phyloP scores from a whole-genome alignment of 2,888 invertebrate genomes.

The Punctoribates punctum region DNA sequence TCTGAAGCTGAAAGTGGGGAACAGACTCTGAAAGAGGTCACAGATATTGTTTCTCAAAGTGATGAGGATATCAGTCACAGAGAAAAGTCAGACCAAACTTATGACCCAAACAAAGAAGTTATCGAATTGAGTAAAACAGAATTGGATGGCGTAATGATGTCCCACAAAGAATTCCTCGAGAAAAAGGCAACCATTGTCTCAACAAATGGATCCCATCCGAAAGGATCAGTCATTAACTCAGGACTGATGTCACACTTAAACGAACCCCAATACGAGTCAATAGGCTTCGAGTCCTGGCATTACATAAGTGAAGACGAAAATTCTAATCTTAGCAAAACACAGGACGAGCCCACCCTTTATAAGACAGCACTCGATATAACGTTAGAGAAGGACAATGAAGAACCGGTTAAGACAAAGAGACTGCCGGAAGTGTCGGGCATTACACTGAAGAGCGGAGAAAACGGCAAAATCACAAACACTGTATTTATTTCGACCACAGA shows the following conservation, averaged over 20 bases:
- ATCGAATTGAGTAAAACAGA: conserved; percentile 50
- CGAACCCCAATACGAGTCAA: background rate
- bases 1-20: conserved; percentile 49
- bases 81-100: background rate
- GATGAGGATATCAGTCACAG: conserved; percentile 11
- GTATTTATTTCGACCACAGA: background rate
- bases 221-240: conserved; percentile 23
- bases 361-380: conserved; percentile 10
- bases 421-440: conserved; percentile 16
- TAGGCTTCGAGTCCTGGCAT: conserved; percentile 43
- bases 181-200: conserved; percentile 49
- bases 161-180: conserved; percentile 50
- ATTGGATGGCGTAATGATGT: conserved; percentile 51
- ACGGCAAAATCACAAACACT: conserved; percentile 1
- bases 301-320: conserved; percentile 39
- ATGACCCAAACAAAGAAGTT: conserved; percentile 40
- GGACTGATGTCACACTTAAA: background rate
- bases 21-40: conserved; percentile 45
- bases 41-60: conserved; percentile 26
- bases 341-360: conserved; percentile 10
- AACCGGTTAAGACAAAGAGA: background rate
- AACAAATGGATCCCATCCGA: conserved; percentile 46
- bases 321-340: background rate
- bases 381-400: background rate
- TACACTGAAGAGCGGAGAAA: background rate